Evolutionary conservation across 2,888 invertebrate species (phyloP), one percentile per base, ranked within the genome.

Genomic region (Plemyria rubiginata): DNA sequence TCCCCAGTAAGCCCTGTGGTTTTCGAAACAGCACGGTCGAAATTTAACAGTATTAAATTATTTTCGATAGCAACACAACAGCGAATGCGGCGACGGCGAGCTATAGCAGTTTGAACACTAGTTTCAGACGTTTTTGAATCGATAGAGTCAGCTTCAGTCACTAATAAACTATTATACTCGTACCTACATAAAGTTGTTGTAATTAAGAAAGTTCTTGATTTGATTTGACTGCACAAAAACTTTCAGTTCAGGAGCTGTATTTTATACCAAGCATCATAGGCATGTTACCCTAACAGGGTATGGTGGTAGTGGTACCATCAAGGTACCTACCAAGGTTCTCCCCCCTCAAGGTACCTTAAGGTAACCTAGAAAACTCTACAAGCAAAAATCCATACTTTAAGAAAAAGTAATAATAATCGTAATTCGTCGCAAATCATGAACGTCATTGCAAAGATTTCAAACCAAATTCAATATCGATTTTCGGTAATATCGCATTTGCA

Each of bases 41-140:
- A 81, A 82, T 82, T 77, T 74, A 79, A 77, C 78, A 74, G 75
- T 77, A 83, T 84, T 82, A 81, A 82, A 83, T 85, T 81, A 84
- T 84, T 84, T 85, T 84, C 81, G 76, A 84, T 79, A 75, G 76
- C 74, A 75, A 74, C 73, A 77, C 76, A 74, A 77, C 75, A 73
- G 70, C 72, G 64, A 74, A 70, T 70, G 75, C 45, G 41, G 69
- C 66, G 72, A 32, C 62, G 65, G 62, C 63, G 32, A 67, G 65
- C 60, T 67, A 61, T 54, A 58, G 54, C 48, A 16, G 40, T 13
- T 46, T 40, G 9, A 45, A 49, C 53, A 57, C 45, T 50, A 45
- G 55, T 43, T 55, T 55, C 2, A 48, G 48, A 55, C 16, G 54
- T 13, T 48, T 38, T 52, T 9, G 22, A 38, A 28, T 55, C 16